Evolutionary conservation across 1,140 invertebrate species (phyloP).

Genomic region (Lepidurus apus): DNA sequence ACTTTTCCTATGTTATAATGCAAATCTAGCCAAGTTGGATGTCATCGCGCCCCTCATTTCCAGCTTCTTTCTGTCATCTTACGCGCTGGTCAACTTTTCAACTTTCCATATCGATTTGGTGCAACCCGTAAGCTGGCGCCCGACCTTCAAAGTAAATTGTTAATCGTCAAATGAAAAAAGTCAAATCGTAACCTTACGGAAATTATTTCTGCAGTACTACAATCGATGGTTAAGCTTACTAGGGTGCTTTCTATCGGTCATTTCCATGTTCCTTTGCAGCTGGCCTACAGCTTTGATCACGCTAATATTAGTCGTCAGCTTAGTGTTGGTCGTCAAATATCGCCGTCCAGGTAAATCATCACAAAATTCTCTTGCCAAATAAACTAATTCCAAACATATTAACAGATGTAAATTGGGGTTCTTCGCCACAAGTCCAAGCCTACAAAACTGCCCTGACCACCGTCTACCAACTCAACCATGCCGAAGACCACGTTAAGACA

Average conservation of each 20-base stretch:
- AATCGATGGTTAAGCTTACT: conserved; percentile 86
- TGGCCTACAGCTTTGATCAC: conserved; percentile 86
- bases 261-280: conserved; percentile 89
- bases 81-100: conserved; percentile 59
- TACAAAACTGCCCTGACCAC: conserved; percentile 51
- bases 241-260: conserved; percentile 81
- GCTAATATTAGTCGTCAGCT: conserved; percentile 74
- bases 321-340: conserved; percentile 85
- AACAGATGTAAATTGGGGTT: conserved; percentile 58
- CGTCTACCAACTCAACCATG: conserved; percentile 47
- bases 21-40: conserved; percentile 49
- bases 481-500: conserved; percentile 57
- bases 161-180: neutral
- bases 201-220: conserved; percentile 62
- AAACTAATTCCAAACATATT: neutral
- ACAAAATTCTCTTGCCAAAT: neutral
- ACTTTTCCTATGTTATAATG: neutral
- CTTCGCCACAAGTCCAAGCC: conserved; percentile 54
- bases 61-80: conserved; percentile 62
- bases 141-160: conserved; percentile 41
- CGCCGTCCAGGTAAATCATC: conserved; percentile 69
- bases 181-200: neutral
- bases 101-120: conserved; percentile 51
- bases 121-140: conserved; percentile 48
- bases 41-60: conserved; percentile 59